phyloP scores from a whole-genome alignment of 2,888 invertebrate genomes.

The Lasioglossum villosulum region DNA sequence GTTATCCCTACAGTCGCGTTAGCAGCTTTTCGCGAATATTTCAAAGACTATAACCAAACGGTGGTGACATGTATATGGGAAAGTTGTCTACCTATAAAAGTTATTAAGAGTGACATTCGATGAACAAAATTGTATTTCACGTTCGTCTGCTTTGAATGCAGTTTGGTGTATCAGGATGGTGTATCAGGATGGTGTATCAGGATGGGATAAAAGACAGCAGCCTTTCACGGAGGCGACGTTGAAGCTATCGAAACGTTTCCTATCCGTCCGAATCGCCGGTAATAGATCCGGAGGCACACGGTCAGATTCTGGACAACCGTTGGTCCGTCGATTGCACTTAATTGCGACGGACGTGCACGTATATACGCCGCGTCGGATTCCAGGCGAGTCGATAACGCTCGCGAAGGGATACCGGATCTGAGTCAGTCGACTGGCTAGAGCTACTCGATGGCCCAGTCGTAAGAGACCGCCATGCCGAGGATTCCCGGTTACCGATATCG shows the following conservation, averaged over 20 bases:
- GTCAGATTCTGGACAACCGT: slow-evolving; percentile 24
- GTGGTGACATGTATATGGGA: too few species aligned
- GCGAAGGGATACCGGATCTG: slow-evolving; percentile 46
- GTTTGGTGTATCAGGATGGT: too few species aligned
- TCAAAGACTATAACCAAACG: too few species aligned
- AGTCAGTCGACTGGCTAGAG: slow-evolving; percentile 39
- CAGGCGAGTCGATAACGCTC: slow-evolving; percentile 58
- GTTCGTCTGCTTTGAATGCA: too few species aligned
- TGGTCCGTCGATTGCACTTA: slow-evolving; percentile 52
- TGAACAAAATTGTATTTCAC: too few species aligned
- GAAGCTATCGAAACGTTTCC: slow-evolving; percentile 22
- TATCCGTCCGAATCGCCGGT: neutral
- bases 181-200: too few species aligned
- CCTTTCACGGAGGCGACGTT: neutral
- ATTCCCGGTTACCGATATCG: slow-evolving; percentile 61
- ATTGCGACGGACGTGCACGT: slow-evolving; percentile 58
- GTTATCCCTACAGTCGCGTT: too few species aligned
- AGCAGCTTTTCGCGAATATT: too few species aligned
- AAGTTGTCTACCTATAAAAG: too few species aligned
- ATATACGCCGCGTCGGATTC: slow-evolving; percentile 38
- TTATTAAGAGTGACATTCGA: too few species aligned
- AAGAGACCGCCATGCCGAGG: slow-evolving; percentile 52
- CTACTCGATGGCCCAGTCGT: slow-evolving; percentile 55
- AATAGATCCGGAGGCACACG: neutral
- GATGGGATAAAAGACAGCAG: too few species aligned